Conservation (phyloP, 2,888 invertebrate genomes). For the Hartigia nigra region DNA sequence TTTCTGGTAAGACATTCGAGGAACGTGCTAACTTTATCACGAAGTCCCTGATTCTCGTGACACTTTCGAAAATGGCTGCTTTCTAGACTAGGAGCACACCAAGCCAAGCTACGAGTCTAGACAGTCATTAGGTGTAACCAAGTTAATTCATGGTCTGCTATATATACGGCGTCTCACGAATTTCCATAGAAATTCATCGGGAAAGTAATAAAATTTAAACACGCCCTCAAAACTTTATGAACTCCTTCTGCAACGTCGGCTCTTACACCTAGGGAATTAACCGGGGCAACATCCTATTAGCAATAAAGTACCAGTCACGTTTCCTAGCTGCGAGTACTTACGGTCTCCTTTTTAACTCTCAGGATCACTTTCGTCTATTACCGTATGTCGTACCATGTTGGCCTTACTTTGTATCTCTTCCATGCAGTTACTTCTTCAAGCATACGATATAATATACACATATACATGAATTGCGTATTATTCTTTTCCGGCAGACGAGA, state of each 20-base stretch:
- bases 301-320: slow-evolving; percentile 51
- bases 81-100: background rate
- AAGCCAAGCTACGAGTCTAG: slow-evolving; percentile 15
- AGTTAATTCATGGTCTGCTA: slow-evolving; percentile 43
- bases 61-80: background rate
- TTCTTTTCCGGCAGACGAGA: background rate
- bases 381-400: background rate
- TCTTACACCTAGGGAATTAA: slow-evolving; percentile 44
- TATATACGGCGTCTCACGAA: slow-evolving; percentile 35
- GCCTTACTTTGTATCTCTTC: slow-evolving; percentile 13
- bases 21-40: background rate
- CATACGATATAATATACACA: too few species aligned
- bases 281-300: slow-evolving; percentile 56
- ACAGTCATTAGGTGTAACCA: slow-evolving; percentile 46
- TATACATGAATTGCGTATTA: background rate
- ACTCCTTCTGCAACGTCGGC: slow-evolving; percentile 29
- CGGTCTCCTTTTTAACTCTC: background rate
- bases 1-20: background rate
- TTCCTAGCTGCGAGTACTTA: slow-evolving; percentile 14
- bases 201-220: slow-evolving; percentile 58
- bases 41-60: background rate
- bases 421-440: background rate
- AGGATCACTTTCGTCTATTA: background rate
- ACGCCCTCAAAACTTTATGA: slow-evolving; percentile 37
- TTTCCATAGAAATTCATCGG: slow-evolving; percentile 59